Base-by-base conservation (phyloP, 2,113 vertebrate genomes). In the Bubalus kerabau region DNA sequence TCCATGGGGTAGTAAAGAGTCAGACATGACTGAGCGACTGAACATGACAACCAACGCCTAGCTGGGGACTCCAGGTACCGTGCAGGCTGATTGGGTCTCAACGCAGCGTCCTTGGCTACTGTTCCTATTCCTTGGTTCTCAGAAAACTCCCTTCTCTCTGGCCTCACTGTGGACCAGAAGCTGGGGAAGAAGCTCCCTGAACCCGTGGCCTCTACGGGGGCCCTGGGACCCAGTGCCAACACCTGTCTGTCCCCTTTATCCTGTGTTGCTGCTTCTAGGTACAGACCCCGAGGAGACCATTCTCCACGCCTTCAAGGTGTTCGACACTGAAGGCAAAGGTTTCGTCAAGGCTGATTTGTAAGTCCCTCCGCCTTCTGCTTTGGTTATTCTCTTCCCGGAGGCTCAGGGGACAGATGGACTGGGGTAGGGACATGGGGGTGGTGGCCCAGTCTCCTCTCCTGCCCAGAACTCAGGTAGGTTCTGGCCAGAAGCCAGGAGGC, bases 201-300 rank as follows among this genome's bases (percentile, higher is more conserved):
- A 36, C 24, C 13, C 8, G 13, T 16, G 67, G 54, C 16, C 52
- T 62, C 43, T 28, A 12, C 6, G 3, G n/a, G 32, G 23, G 15
- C 56, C 54, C 1, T 3, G 28, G 52, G 40, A 14, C 11, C 74
- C 1, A 40, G 21, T 1, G 10, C 17, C 36, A 46, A 9, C 16
- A 3, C 3, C 84, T 57, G 62, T 19, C 46, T 40, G 54, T 6
- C 32, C 95, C 84, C 96, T 94, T 92, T 95, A 95, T 78, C 89
- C 71, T 48, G 40, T 88, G 87, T 95, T 98, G 57, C 88, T 64
- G 59, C 62, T 98, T 98, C 90, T 74, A 99, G 99, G 99, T 94
- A 99, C 99, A 0, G 99, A 99, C 97, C 99, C 99, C 1, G 99
- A 99, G 98, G 99, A 99, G 98, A 99, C 99, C 96, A 99, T 99